phyloP scores from a whole-genome alignment of 1,140 invertebrate species.

The Gonioctena quinquepunctata region DNA sequence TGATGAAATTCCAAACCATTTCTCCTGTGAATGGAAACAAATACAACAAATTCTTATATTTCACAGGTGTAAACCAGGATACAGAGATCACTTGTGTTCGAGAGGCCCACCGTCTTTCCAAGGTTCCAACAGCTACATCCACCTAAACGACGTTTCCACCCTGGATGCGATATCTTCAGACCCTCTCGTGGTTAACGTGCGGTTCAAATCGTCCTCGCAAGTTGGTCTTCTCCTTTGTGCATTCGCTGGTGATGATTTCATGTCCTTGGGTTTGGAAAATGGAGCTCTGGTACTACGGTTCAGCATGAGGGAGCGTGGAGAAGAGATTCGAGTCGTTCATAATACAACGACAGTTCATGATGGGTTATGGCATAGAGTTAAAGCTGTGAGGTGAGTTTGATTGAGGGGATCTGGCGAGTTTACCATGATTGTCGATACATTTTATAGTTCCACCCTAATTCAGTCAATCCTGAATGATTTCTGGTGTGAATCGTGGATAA shows the following conservation, averaged over 20 bases:
- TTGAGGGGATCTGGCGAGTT: too few relatives aligned
- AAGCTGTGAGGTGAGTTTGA: constrained; percentile 79
- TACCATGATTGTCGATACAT: too few relatives aligned
- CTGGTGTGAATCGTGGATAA: too few relatives aligned
- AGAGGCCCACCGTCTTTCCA: constrained; percentile 51
- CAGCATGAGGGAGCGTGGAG: constrained; percentile 71
- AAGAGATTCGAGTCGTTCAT: constrained; percentile 76
- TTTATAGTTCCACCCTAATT: too few relatives aligned
- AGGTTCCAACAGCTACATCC: constrained; percentile 69
- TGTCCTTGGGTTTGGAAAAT: constrained; percentile 81
- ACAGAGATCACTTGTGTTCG: constrained; percentile 50
- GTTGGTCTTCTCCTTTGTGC: constrained; percentile 88
- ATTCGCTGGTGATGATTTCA: constrained; percentile 76
- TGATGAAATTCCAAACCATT: too few relatives aligned
- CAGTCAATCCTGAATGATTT: too few relatives aligned
- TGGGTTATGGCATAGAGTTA: constrained; percentile 88
- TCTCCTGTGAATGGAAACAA: too few relatives aligned
- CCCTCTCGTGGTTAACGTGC: constrained; percentile 80
- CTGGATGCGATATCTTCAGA: constrained; percentile 72
- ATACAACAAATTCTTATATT: too few relatives aligned
- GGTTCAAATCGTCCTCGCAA: constrained; percentile 67
- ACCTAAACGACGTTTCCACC: constrained; percentile 72
- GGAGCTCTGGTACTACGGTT: constrained; percentile 71
- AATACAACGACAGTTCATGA: constrained; percentile 89
- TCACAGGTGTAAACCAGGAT: constrained; percentile 41